Percentiles rank a stretch among this genome's conserved stretches.
These are phyloP conservation scores for Tachysurus vachellii DNA, from an alignment of 2,113 vertebrate species.

Conservation along the genomic window DNA sequence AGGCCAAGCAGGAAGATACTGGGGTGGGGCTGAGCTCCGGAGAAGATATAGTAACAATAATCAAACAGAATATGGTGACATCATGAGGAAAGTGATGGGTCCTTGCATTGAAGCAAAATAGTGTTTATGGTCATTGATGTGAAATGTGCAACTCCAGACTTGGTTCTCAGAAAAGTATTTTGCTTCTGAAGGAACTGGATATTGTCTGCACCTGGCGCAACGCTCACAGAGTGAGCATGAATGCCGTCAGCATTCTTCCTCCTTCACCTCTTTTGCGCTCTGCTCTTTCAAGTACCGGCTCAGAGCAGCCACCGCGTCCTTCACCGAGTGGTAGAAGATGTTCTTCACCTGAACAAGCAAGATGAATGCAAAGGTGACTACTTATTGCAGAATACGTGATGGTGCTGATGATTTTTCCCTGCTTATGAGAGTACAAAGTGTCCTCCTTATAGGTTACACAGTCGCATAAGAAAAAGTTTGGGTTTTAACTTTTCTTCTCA, in stretches of 20 bases:
- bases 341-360: slow-evolving; percentile 80
- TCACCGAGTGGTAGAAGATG: slow-evolving; percentile 88
- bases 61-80: slow-evolving; percentile 37
- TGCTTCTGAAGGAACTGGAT: background rate
- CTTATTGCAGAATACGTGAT: background rate
- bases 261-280: slow-evolving; percentile 48
- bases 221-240: slow-evolving; percentile 27
- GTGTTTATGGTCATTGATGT: slow-evolving; percentile 5
- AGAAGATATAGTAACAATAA: slow-evolving; percentile 17
- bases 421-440: background rate
- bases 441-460: background rate
- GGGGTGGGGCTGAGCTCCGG: background rate
- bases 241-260: slow-evolving; percentile 68
- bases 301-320: slow-evolving; percentile 83
- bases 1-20: slow-evolving; percentile 40
- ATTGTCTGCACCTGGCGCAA: slow-evolving; percentile 20
- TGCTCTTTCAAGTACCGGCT: slow-evolving; percentile 71
- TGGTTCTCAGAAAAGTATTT: background rate
- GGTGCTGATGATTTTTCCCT: background rate
- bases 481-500: background rate
- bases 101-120: slow-evolving; percentile 25
- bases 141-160: background rate
- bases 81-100: slow-evolving; percentile 23
- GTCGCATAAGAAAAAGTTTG: background rate
- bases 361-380: background rate